Evolutionary conservation across 2,113 vertebrate genomes (phyloP).

Genomic region (Pachypanchax playfairii): DNA sequence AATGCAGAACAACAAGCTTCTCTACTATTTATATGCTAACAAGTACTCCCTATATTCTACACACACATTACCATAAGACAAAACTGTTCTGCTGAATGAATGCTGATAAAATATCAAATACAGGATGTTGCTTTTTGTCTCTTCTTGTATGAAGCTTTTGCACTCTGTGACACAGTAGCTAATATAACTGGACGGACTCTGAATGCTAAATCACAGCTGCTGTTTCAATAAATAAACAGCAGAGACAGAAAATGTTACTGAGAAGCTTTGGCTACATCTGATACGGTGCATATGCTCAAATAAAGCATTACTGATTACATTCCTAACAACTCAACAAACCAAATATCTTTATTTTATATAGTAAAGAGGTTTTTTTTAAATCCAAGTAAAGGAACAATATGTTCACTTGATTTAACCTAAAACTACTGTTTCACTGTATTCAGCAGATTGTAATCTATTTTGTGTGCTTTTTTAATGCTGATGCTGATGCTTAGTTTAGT

Average conservation of each 20-base stretch:
- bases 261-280: slow-evolving; percentile 51
- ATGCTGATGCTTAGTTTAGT: not conserved
- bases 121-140: slow-evolving; percentile 15
- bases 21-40: slow-evolving; percentile 72
- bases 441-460: no score
- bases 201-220: slow-evolving; percentile 60
- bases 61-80: slow-evolving; percentile 48
- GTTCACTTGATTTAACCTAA: slow-evolving; percentile 14
- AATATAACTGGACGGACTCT: slow-evolving; percentile 56
- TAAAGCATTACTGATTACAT: no score
- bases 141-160: slow-evolving; percentile 30
- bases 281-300: slow-evolving; percentile 47
- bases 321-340: no score
- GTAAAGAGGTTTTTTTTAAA: slow-evolving; percentile 19
- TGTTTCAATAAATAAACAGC: slow-evolving; percentile 62
- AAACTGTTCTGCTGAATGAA: slow-evolving; percentile 69
- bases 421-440: no score
- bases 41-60: slow-evolving; percentile 41
- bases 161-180: slow-evolving; percentile 55
- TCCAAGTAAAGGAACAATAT: not conserved
- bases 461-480: no score
- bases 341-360: slow-evolving; percentile 5
- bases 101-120: slow-evolving; percentile 40
- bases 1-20: slow-evolving; percentile 36
- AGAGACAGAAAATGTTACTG: slow-evolving; percentile 54